phyloP scores from a whole-genome alignment of 2,797 vertebrate genomes.

The Protosalanx chinensis region DNA sequence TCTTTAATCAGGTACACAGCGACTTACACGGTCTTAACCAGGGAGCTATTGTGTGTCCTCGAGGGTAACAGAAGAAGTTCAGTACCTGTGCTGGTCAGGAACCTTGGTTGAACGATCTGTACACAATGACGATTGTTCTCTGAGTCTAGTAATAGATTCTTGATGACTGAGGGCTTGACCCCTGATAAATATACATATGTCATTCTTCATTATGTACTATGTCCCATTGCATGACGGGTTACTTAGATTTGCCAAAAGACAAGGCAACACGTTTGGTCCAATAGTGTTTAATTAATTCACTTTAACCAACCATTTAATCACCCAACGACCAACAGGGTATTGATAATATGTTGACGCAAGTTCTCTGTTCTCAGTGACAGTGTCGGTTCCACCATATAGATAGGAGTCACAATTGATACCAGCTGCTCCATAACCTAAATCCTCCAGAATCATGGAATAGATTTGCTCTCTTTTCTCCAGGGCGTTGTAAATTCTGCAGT shows the following conservation, averaged over 20 bases:
- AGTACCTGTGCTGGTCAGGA: too few species aligned
- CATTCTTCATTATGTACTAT: background rate
- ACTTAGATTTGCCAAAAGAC: background rate
- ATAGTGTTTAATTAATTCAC: background rate
- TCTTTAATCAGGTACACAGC: conserved; percentile 55
- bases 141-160: too few species aligned
- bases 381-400: background rate
- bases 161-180: background rate
- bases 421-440: background rate
- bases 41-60: too few species aligned
- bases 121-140: too few species aligned
- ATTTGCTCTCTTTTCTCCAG: conserved; percentile 52
- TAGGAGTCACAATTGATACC: background rate
- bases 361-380: background rate
- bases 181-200: background rate
- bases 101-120: too few species aligned
- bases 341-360: background rate
- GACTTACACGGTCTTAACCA: conserved; percentile 16
- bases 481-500: conserved; percentile 47
- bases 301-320: background rate
- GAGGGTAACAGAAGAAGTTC: too few species aligned
- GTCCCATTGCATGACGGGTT: background rate
- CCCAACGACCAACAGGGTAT: background rate
- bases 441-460: conserved; percentile 13
- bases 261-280: background rate